phyloP scores from a whole-genome alignment of 1,140 invertebrate species.

The Sitophilus oryzae region DNA sequence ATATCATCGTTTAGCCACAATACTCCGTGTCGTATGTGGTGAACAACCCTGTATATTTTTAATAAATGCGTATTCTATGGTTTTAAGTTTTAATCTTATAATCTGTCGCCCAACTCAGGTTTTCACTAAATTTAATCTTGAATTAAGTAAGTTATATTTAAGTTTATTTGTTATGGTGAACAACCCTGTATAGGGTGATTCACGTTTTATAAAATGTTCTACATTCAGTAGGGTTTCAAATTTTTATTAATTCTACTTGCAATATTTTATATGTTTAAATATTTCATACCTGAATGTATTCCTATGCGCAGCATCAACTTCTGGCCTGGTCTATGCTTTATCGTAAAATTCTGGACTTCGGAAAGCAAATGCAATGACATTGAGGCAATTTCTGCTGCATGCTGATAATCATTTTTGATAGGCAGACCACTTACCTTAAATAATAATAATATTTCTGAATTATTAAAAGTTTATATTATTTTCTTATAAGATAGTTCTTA shows the following conservation, averaged over 20 bases:
- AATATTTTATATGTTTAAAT: not conserved
- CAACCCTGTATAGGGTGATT: too few species aligned
- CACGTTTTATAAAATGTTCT: too few species aligned
- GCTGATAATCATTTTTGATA: conserved; percentile 65
- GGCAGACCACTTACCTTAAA: conserved; percentile 82
- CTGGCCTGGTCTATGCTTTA: conserved; percentile 79
- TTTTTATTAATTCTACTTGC: not conserved
- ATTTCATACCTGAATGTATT: conserved; percentile 74
- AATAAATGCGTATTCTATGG: too few species aligned
- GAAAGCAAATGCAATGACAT: conserved; percentile 84
- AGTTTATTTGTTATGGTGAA: too few species aligned
- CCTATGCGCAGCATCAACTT: conserved; percentile 83
- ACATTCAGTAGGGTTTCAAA: not conserved
- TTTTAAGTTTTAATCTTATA: too few species aligned
- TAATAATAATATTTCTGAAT: not conserved
- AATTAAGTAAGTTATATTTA: too few species aligned
- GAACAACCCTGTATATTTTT: too few species aligned
- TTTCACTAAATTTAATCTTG: too few species aligned
- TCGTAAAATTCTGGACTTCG: conserved; percentile 78
- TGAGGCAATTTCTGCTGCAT: conserved; percentile 87
- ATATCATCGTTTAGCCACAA: too few species aligned
- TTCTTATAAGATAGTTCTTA: conserved; percentile 43
- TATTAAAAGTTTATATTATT: not conserved
- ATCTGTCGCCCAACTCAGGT: too few species aligned
- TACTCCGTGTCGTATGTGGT: too few species aligned